Evolutionary conservation across 2,888 invertebrate species (phyloP), one percentile per base, ranked within the genome.

Genomic region (Lasioglossum morio): DNA sequence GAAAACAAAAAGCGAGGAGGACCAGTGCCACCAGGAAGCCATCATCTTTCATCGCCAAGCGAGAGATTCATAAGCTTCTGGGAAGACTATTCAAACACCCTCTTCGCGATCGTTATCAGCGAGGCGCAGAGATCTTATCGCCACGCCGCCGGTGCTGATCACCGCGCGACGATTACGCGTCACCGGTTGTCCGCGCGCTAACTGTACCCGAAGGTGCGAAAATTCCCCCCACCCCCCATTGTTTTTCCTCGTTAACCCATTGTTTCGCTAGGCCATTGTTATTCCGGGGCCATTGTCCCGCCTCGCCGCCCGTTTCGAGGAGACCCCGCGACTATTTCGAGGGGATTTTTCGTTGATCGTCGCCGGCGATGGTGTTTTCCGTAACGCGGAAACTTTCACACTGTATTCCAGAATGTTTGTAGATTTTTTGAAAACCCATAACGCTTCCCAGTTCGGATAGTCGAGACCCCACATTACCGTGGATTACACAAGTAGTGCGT

Each of bases 71-170:
- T 27, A 27, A 60, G 60, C 27, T 60, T 60, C 60, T 60, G 27
- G 27, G 60, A 53, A 53, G 73, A 23, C 85, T 87, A 85, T 87
- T 87, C 87, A 87, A 48, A 80, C 84, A 53, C 23, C 53, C 8
- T 53, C 53, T 23, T 23, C 53, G 10, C 53, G 53, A 85, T 81
- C 72, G 19, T 84, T 90, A 89, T 88, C 84, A 73, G 30, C 14
- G 60, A 14, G 60, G 60, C 60, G 27, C 14, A 19, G 43, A 43
- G 73, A 69, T 69, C 82, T 43, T 88, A 88, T 89, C 88, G 76
- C 63, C 8, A 1, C 48, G 23, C 14, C 8, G 37, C 16, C 43
- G 14, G 70, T 37, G 76, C 78, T 79, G 81, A 85, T 87, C 81
- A 72, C 79, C 79, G 77, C 37, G 12, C 81, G 70, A 79, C 81